Base-by-base conservation (phyloP, 2,888 invertebrate genomes). In the Uropetala carovei region DNA sequence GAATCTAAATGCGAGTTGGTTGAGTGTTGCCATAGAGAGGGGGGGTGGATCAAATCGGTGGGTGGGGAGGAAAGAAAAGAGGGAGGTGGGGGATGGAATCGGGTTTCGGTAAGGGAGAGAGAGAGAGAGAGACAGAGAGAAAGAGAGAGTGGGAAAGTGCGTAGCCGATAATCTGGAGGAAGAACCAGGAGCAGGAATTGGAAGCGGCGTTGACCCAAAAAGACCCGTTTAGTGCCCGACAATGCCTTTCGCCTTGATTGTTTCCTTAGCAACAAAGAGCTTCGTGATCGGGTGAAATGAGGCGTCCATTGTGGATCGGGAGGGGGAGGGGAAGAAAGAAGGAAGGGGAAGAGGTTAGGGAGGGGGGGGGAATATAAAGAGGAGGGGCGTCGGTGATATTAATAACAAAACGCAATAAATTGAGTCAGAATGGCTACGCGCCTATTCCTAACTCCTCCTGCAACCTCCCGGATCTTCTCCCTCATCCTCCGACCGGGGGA, bases 381-480 rank as follows among this genome's bases (percentile, higher is more conserved):
- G 22, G 68, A 22, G 22, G 68, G 18, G 22, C 75, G 22, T 75
- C 75, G 68, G n/a, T 75, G 22, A 75, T 75, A 75, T 75, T 75
- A 75, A 75, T 75, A 75, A 75, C 75, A 75, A 75, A 75, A 75
- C 75, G 75, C 75, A 75, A 75, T 75, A 75, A 75, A 75, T 75
- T 75, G 75, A 75, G 75, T 75, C n/a, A 68, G 68, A 68, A 68
- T 68, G 22, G 68, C 43, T 43, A 43, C 43, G 43, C 43, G 43
- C n/a, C 68, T n/a, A n/a, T n/a, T n/a, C 68, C 68, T 8, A 9
- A 18, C 68, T 68, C 68, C 68, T 68, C 68, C 68, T 11, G 22
- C 68, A 68, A 18, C 68, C 68, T 68, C 68, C 68, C 18, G 68
- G 68, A n/a, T n/a, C n/a, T n/a, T n/a, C n/a, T n/a, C n/a, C n/a